Evolutionary conservation across 1,140 invertebrate genomes (phyloP).

Genomic region (Probaryconus sp.): DNA sequence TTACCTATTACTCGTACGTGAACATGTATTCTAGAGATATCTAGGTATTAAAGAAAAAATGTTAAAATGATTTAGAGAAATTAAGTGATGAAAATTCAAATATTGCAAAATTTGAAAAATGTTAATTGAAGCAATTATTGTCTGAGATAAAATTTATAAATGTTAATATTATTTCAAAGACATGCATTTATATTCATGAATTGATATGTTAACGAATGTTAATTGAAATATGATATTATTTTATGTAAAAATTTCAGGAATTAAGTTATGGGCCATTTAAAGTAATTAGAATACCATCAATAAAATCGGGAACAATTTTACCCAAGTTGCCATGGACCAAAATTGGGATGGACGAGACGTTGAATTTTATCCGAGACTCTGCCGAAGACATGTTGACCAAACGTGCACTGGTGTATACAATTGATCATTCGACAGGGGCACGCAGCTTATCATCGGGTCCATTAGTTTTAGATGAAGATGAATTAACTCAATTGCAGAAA

Average conservation of each 20-base stretch:
- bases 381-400: conserved; percentile 72
- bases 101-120: no score
- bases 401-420: conserved; percentile 73
- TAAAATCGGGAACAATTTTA: conserved; percentile 60
- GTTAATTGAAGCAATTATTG: no score
- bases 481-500: conserved; percentile 61
- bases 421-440: conserved; percentile 63
- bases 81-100: no score
- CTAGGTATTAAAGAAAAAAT: no score
- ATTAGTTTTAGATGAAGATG: conserved; percentile 73
- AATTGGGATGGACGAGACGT: conserved; percentile 64
- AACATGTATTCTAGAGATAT: no score
- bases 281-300: conserved; percentile 71
- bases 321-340: conserved; percentile 68
- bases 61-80: no score
- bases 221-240: conserved; percentile 23
- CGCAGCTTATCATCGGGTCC: conserved; percentile 61
- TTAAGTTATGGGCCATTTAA: conserved; percentile 73
- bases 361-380: conserved; percentile 70
- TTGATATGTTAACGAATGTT: no score
- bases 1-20: no score
- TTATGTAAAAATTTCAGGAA: conserved; percentile 66
- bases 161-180: no score
- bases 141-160: no score
- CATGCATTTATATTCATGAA: no score